These are phyloP conservation scores for Myodes glareolus DNA, from an alignment of 2,113 vertebrate species.

Conservation along the genomic window DNA sequence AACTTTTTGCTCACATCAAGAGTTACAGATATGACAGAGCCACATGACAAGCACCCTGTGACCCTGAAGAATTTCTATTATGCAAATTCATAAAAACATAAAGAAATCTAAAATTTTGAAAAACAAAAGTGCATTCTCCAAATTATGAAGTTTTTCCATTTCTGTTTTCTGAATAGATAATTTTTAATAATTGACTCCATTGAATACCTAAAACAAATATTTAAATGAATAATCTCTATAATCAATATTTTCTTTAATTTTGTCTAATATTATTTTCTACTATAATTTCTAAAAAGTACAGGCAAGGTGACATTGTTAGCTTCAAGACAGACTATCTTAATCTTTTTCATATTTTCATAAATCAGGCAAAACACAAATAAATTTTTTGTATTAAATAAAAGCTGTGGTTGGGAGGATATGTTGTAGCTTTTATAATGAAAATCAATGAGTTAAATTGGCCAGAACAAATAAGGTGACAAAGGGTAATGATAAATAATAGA, in stretches of 20 bases:
- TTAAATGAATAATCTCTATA: background rate
- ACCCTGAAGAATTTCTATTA: background rate
- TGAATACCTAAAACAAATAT: background rate
- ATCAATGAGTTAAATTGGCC: constrained; percentile 87
- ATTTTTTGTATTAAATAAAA: constrained; percentile 41
- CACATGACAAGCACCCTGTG: background rate
- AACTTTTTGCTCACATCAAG: background rate
- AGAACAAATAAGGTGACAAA: constrained; percentile 86
- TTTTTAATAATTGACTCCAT: background rate
- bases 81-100: background rate
- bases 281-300: background rate
- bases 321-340: background rate
- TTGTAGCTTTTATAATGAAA: constrained; percentile 79
- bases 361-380: background rate
- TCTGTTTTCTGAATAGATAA: background rate
- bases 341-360: background rate
- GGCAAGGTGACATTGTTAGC: background rate
- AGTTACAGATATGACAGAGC: background rate
- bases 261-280: background rate
- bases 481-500: constrained; percentile 83
- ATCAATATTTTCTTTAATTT: background rate
- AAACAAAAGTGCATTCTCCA: background rate
- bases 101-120: background rate
- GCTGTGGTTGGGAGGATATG: background rate
- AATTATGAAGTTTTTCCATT: background rate